Evolutionary conservation across 2,113 vertebrate genomes (phyloP), one percentile per base, ranked within the genome.

Genomic region (Pyrgilauda ruficollis): DNA sequence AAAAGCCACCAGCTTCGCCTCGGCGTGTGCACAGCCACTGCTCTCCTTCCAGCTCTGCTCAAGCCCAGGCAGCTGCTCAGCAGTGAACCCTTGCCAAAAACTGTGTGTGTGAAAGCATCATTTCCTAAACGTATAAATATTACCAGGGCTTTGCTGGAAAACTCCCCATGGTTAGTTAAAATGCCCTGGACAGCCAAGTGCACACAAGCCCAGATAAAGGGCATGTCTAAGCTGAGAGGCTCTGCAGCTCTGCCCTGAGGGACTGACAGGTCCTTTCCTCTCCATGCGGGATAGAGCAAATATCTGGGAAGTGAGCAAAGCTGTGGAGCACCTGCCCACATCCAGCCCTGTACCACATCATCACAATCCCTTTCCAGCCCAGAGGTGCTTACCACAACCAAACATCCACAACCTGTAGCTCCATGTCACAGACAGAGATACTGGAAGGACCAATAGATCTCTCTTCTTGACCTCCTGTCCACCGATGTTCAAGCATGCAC

Each of bases 71-170:
- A 96, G 96, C 93, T 97, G 92, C 96, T 96, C 80, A 87, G 90
- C 73, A 96, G 69, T 92, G 92, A 96, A 92, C 28, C 21, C 83
- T 90, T 95, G 96, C 96, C 96, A 96, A 96, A 96, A 96, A 64
- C 83, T 59, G 47, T 7, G 63, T 92, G 94, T 96, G 94, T 93
- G 91, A 97, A 97, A 94, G 94, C 93, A 33, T 94, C 61, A 49
- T 96, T 96, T 96, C 96, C 94, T 96, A 96, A 93, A 96, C 0
- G 13, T 95, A 96, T 97, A 97, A 97, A 96, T 97, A 96, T 94
- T 95, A 95, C 76, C 79, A 89, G 86, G 80, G 83, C 86, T 95
- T 93, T 89, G 93, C 93, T 94, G 83, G 93, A 97, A 96, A 96
- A 92, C 72, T 95, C 93, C 79, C 64, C 44, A 44, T 13, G 69